Percentiles rank a stretch among this genome's conserved stretches.
Evolutionary conservation across 2,113 vertebrate genomes (phyloP).

Genomic region (Bambusicola thoracicus): DNA sequence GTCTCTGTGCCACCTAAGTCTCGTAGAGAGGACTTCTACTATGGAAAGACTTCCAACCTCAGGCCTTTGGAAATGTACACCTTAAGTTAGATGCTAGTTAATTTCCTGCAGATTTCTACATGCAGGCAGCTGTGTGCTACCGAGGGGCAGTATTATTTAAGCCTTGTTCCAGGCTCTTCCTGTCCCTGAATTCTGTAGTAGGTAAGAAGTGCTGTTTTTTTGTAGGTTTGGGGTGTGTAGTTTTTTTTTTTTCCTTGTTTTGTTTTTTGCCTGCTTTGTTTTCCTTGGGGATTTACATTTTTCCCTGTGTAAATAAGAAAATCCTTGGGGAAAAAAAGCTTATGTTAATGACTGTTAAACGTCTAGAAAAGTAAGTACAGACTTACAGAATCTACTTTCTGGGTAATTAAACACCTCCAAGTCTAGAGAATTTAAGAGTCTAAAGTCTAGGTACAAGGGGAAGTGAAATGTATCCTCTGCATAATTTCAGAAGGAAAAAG

Average conservation of each 20-base stretch:
- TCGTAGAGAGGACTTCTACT: background rate
- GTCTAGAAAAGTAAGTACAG: constrained; percentile 39
- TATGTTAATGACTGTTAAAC: constrained; percentile 64
- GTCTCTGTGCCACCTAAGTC: background rate
- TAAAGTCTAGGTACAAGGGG: background rate
- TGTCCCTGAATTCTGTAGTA: constrained; percentile 48
- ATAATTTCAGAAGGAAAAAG: constrained; percentile 57
- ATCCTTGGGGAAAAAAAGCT: constrained; percentile 14
- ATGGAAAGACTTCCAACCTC: constrained; percentile 36
- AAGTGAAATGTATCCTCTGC: constrained; percentile 63
- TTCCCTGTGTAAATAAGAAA: too few species aligned
- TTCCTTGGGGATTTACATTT: background rate
- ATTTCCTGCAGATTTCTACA: constrained; percentile 75
- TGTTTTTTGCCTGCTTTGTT: background rate
- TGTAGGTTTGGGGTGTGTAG: too few species aligned
- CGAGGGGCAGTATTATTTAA: constrained; percentile 52
- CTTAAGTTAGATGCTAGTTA: constrained; percentile 60
- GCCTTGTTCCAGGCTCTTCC: constrained; percentile 74
- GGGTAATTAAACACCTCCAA: background rate
- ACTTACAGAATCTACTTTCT: constrained; percentile 1
- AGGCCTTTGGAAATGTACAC: constrained; percentile 58
- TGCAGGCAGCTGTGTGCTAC: constrained; percentile 62
- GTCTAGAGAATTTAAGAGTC: constrained; percentile 10
- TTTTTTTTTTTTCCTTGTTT: background rate
- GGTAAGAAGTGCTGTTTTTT: constrained; percentile 17